A percentile compares a stretch with the other conserved stretches of the same genome.
Evolutionary conservation across 2,113 vertebrate genomes (phyloP).

Genomic region (Vulpes ferrilata): DNA sequence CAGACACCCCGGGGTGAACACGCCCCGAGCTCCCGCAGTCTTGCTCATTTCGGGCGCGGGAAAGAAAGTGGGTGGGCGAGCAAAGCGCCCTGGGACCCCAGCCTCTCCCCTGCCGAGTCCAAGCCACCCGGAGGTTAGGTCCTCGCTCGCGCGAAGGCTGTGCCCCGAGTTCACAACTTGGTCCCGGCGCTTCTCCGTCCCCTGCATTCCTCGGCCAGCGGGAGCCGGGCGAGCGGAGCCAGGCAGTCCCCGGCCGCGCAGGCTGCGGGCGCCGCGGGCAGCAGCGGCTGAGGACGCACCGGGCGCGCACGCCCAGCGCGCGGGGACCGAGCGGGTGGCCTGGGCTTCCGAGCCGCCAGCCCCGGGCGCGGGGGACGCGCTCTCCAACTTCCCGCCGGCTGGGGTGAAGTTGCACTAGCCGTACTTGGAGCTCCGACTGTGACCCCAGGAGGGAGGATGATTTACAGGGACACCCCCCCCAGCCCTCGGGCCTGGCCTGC

Average conservation of each 20-base stretch:
- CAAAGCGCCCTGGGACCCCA: not conserved
- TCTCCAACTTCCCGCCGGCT: constrained; percentile 78
- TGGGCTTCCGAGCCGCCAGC: not conserved
- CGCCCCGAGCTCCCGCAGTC: not conserved
- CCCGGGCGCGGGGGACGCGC: constrained; percentile 37
- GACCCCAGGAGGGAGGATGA: not conserved
- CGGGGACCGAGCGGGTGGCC: not conserved
- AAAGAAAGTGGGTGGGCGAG: not conserved
- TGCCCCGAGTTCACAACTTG: constrained; percentile 62
- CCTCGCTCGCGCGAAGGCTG: not conserved
- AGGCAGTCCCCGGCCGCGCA: not conserved
- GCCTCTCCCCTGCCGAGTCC: not conserved
- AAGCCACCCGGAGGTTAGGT: not conserved
- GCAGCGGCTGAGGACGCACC: not conserved
- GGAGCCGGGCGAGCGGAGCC: constrained; percentile 59
- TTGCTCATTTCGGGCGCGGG: not conserved
- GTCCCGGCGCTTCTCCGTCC: not conserved
- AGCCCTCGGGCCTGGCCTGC: constrained; percentile 43
- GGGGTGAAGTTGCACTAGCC: constrained; percentile 73
- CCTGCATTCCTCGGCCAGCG: constrained; percentile 26
- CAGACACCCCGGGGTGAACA: not conserved
- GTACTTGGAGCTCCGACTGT: not conserved
- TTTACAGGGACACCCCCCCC: not conserved
- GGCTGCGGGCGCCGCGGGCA: not conserved
- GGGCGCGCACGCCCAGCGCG: constrained; percentile 22